A percentile compares a stretch with the other conserved stretches of the same genome.
Evolutionary conservation across 1,140 invertebrate genomes (phyloP).

Genomic region (Plectrocnemia conspersa): DNA sequence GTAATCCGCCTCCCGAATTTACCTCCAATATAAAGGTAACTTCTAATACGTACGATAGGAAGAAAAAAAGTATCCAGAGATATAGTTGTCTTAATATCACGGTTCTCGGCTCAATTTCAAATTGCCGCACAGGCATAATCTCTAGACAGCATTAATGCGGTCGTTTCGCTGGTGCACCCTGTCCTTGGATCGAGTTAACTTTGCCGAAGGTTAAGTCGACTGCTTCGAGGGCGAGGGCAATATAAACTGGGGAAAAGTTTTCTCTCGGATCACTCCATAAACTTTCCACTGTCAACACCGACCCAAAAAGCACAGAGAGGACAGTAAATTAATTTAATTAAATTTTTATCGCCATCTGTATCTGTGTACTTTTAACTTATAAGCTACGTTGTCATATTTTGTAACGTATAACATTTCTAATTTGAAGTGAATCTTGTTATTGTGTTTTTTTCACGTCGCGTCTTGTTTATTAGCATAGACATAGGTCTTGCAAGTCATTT

Average conservation of each 20-base stretch:
- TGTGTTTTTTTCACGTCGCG: too few relatives aligned
- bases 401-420: too few relatives aligned
- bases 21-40: neutral
- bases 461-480: too few relatives aligned
- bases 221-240: conserved; percentile 2
- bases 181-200: conserved; percentile 15
- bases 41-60: neutral
- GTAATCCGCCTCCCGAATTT: too few relatives aligned
- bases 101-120: conserved; percentile 18
- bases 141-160: conserved; percentile 20
- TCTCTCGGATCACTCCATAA: neutral
- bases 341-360: too few relatives aligned
- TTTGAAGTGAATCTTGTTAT: too few relatives aligned
- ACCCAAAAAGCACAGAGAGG: too few relatives aligned
- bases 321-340: too few relatives aligned
- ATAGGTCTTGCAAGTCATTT: too few relatives aligned
- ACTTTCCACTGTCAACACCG: conserved; percentile 17
- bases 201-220: conserved; percentile 13
- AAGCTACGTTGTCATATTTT: too few relatives aligned
- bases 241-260: conserved; percentile 13
- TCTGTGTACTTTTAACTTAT: too few relatives aligned
- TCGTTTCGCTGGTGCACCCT: conserved; percentile 23
- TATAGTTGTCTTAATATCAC: conserved; percentile 13
- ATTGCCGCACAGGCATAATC: conserved; percentile 18
- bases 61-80: neutral